Evolutionary conservation across 2,888 invertebrate genomes (phyloP).

Genomic region (Napeogenes sylphis): DNA sequence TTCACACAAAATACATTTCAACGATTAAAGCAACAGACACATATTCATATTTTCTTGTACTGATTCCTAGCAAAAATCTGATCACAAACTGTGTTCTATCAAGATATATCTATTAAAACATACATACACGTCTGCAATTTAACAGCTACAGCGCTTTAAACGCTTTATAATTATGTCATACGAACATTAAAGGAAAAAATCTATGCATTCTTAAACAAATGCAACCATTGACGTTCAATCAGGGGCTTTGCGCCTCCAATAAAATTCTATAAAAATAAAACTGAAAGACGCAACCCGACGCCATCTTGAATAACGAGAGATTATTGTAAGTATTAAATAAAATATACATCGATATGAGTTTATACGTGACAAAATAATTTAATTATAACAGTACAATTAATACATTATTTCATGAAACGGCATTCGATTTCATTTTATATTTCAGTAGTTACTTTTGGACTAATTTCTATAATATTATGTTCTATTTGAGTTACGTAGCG

Average conservation of each 20-base stretch:
- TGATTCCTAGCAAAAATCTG: slow-evolving; percentile 59
- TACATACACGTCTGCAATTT: slow-evolving; percentile 24
- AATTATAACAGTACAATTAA: no score
- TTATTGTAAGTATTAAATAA: no score
- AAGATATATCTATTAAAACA: slow-evolving; percentile 27
- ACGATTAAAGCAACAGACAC: slow-evolving; percentile 57
- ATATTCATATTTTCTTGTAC: slow-evolving; percentile 59
- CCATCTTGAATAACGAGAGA: slow-evolving; percentile 27
- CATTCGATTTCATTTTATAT: no score
- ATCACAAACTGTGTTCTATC: slow-evolving; percentile 45
- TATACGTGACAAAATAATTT: neutral
- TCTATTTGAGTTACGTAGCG: slow-evolving; percentile 5
- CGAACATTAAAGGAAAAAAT: slow-evolving; percentile 44
- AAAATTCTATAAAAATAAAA: slow-evolving; percentile 59
- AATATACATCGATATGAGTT: neutral
- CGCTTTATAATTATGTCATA: slow-evolving; percentile 32
- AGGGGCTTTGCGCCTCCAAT: slow-evolving; percentile 49
- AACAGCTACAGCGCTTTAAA: slow-evolving; percentile 42
- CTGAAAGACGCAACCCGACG: slow-evolving; percentile 65
- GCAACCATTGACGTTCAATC: slow-evolving; percentile 55
- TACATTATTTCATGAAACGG: no score
- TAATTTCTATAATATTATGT: neutral
- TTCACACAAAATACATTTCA: slow-evolving; percentile 50
- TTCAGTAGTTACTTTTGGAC: neutral
- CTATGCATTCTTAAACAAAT: slow-evolving; percentile 73